Conservation (phyloP, 2,888 invertebrate genomes). For the Liodrosophila aerea region DNA sequence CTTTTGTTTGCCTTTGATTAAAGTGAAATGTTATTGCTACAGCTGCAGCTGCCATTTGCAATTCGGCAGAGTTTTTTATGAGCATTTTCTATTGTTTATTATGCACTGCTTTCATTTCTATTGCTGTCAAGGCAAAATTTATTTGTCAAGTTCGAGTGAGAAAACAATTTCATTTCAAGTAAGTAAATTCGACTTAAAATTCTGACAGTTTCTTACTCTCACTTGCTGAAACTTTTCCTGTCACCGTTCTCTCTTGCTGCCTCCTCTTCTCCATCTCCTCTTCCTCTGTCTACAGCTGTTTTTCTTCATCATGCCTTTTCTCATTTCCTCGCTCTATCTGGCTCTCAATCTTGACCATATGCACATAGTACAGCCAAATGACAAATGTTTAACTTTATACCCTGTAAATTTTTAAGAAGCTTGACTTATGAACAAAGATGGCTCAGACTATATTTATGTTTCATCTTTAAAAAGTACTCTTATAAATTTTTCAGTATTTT, state of each 20-base stretch:
- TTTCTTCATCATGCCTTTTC: neutral
- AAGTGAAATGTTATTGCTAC: constrained; percentile 16
- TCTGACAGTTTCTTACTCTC: constrained; percentile 15
- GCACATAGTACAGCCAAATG: neutral
- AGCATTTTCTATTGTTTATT: neutral
- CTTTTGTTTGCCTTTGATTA: constrained; percentile 24
- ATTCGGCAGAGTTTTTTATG: constrained; percentile 8
- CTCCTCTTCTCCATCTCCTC: no score
- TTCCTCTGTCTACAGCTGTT: no score
- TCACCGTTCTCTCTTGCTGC: neutral
- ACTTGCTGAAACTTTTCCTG: neutral
- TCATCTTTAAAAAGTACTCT: no score
- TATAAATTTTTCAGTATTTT: no score
- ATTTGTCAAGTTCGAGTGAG: constrained; percentile 15
- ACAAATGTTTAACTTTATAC: constrained; percentile 16
- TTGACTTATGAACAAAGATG: no score
- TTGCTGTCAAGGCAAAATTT: constrained; percentile 7
- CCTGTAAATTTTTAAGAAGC: constrained; percentile 3
- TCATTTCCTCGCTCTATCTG: neutral
- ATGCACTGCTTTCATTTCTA: neutral
- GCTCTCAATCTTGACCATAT: no score
- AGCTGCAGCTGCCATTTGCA: constrained; percentile 8
- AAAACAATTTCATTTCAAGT: constrained; percentile 15
- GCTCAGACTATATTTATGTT: no score
- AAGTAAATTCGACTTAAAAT: constrained; percentile 11